Base-by-base conservation (phyloP, 2,113 vertebrate species). In the Colinus virginianus region DNA sequence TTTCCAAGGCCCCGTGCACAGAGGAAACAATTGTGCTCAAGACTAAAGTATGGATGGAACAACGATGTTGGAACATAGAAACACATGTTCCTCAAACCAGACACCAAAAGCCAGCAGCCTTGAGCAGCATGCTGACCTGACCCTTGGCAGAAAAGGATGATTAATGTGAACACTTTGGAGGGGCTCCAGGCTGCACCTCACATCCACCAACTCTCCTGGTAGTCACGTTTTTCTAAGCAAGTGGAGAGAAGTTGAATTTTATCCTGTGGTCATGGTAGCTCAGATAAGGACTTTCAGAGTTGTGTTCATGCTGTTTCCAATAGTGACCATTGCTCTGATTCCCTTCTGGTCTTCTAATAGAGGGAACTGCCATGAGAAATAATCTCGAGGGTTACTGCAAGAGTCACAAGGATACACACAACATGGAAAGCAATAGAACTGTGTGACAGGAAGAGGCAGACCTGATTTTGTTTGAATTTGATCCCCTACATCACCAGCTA, bases 231-330 rank as follows among this genome's bases (percentile, higher is more conserved):
- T 21, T 14, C 36, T 21, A 51, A 25, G 43, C 59, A 67, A 51
- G 49, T 4, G 9, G 25, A 58, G 51, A 12, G 19, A 3, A 6
- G 13, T 19, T n/a, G 4, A 40, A 61, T 46, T 7, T 13, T 20
- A 23, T 22, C 13, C 21, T 16, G 6, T 28, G 32, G 38, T 7
- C 8, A 14, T 20, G 69, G 70, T 28, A 13, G 28, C 9, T 40
- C 28, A 16, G n/a, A 43, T 53, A 38, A 40, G 46, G 22, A 23
- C 43, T 26, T 4, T 15, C 48, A 13, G 53, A 20, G n/a, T 17
- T 7, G 17, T 14, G 3, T 23, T 30, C 28, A 7, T 8, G 5
- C 26, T 5, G 2, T 18, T 34, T 62, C 15, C 23, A 7, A 4
- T 4, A 67, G 22, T 13, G 28, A 11, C 53, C 5, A 0, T 8